phyloP scores from a whole-genome alignment of 53 echinoderm and acorn worm genomes.

The Paracentrotus lividus region DNA sequence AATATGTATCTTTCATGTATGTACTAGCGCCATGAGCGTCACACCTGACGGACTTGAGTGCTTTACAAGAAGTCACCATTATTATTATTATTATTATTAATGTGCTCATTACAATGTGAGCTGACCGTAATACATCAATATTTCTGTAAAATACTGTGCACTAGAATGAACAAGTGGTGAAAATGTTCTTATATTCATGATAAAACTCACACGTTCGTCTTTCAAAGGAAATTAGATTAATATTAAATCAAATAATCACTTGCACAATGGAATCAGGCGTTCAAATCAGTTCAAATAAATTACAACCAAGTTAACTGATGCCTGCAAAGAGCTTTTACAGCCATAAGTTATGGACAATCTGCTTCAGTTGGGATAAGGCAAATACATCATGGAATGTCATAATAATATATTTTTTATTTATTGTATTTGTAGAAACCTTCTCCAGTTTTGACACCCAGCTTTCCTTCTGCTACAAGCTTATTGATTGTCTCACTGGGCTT shows the following conservation, averaged over 20 bases:
- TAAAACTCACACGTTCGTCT: not conserved
- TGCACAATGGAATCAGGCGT: not conserved
- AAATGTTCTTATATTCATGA: not conserved
- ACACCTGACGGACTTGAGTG: no score
- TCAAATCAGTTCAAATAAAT: not conserved
- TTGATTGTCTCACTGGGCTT: constrained; percentile 83
- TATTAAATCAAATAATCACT: not conserved
- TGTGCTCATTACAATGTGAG: no score
- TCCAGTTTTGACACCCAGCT: constrained; percentile 90
- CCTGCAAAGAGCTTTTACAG: not conserved
- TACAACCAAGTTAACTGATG: not conserved
- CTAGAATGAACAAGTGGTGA: no score
- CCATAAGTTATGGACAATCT: not conserved
- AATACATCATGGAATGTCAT: constrained; percentile 39
- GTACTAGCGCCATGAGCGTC: no score
- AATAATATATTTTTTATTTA: constrained; percentile 71
- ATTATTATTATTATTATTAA: no score
- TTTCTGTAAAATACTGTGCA: no score
- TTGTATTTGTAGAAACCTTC: constrained; percentile 97
- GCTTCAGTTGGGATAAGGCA: not conserved
- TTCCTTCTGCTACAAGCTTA: constrained; percentile 90
- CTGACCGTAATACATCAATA: no score
- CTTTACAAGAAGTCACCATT: no score
- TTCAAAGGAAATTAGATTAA: no score
- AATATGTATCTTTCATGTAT: no score